Evolutionary conservation across 2,888 invertebrate species (phyloP).

Genomic region (Amphipyra tragopoginis): DNA sequence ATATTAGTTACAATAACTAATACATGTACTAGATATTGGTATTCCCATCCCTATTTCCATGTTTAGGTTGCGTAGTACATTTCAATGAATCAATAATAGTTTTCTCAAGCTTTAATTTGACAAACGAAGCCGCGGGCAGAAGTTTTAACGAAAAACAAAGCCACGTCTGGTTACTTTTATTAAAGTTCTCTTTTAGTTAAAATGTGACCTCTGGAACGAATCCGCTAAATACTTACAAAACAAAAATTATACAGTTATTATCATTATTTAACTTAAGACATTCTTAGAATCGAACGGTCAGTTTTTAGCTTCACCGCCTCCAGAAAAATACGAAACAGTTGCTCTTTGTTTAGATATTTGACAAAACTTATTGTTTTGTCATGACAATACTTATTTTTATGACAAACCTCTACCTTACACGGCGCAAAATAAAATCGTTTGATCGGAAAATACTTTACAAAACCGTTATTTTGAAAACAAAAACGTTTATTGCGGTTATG

Average conservation of each 20-base stretch:
- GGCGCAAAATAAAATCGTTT: constrained; percentile 7
- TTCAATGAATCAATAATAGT: too few relatives aligned
- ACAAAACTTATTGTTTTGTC: constrained; percentile 37
- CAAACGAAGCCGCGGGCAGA: constrained; percentile 33
- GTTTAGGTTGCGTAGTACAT: too few relatives aligned
- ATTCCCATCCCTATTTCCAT: too few relatives aligned
- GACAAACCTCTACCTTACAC: constrained; percentile 20
- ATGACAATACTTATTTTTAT: constrained; percentile 22
- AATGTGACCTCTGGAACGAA: constrained; percentile 51
- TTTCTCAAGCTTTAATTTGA: not conserved
- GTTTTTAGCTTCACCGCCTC: constrained; percentile 15
- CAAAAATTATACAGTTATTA: constrained; percentile 51
- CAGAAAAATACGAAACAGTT: constrained; percentile 45
- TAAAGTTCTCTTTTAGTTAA: constrained; percentile 23
- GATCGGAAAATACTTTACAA: constrained; percentile 18
- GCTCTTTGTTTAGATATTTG: constrained; percentile 52
- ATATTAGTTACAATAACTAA: too few relatives aligned
- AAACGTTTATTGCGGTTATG: constrained; percentile 75
- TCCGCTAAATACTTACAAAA: constrained; percentile 41
- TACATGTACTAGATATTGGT: too few relatives aligned
- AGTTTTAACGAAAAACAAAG: constrained; percentile 16
- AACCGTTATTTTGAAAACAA: constrained; percentile 64
- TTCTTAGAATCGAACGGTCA: constrained; percentile 49
- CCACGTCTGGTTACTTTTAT: not conserved
- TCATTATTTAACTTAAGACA: constrained; percentile 14